These are phyloP conservation scores for Acropternis orthonyx DNA, from an alignment of 2,797 vertebrate species.

Conservation along the genomic window DNA sequence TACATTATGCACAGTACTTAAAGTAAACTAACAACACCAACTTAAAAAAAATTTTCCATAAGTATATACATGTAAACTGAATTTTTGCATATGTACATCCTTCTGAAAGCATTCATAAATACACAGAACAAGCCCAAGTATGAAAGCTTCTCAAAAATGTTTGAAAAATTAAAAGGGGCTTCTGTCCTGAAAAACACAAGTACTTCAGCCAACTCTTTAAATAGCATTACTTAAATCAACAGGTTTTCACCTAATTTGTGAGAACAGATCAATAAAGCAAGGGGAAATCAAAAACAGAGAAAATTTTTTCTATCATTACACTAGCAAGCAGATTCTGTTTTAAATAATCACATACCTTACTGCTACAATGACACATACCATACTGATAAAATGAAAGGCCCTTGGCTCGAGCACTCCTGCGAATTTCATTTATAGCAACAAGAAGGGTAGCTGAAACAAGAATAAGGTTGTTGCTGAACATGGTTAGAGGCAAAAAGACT, in stretches of 20 bases:
- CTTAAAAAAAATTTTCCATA: background rate
- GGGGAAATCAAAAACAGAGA: background rate
- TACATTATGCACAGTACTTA: background rate
- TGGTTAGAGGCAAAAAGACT: background rate
- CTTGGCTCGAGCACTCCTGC: constrained; percentile 84
- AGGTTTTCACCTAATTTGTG: background rate
- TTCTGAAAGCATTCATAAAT: background rate
- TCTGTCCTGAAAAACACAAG: background rate
- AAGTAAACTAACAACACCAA: background rate
- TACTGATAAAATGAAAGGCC: constrained; percentile 93
- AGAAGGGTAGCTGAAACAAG: constrained; percentile 90
- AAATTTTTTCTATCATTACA: background rate
- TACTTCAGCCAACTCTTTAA: background rate
- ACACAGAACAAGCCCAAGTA: background rate
- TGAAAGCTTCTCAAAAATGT: background rate
- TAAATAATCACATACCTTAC: background rate
- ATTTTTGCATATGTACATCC: background rate
- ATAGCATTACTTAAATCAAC: background rate
- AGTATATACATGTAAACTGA: background rate
- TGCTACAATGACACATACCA: constrained; percentile 78
- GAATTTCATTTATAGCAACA: constrained; percentile 95
- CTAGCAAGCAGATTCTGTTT: background rate
- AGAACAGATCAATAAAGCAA: background rate
- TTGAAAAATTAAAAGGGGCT: background rate
- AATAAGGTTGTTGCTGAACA: constrained; percentile 17